phyloP scores from a whole-genome alignment of 2,113 vertebrate species.

The Leptodactylus fuscus region DNA sequence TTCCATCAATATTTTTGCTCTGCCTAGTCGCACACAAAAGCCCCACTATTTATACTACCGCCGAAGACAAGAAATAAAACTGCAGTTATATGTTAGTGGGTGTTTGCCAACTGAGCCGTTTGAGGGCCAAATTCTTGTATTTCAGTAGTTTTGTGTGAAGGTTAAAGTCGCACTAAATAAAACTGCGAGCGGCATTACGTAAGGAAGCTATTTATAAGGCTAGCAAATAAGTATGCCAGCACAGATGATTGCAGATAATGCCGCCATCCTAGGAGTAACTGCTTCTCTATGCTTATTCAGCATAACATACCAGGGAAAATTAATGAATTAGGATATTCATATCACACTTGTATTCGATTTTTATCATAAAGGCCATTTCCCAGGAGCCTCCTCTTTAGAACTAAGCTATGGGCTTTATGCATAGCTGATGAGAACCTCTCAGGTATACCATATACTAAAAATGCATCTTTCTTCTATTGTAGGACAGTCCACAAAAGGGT shows the following conservation, averaged over 20 bases:
- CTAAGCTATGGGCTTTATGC: not conserved
- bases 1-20: not conserved
- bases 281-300: not conserved
- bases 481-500: not conserved
- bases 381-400: not conserved
- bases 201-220: not conserved
- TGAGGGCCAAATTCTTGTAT: not conserved
- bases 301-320: not conserved
- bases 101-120: not conserved
- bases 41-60: not conserved
- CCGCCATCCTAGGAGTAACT: not conserved
- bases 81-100: not conserved
- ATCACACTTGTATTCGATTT: not conserved
- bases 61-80: not conserved
- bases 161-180: constrained; percentile 6
- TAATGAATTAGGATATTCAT: not conserved
- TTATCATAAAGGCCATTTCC: not conserved
- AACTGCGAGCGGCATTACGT: not conserved
- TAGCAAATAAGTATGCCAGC: constrained; percentile 2
- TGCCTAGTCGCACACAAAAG: not conserved
- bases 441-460: not conserved
- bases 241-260: not conserved
- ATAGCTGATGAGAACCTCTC: not conserved
- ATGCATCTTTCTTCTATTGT: not conserved
- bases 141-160: not conserved